Conservation (phyloP, 2,888 invertebrate species). For the Callyntrura sp. region DNA sequence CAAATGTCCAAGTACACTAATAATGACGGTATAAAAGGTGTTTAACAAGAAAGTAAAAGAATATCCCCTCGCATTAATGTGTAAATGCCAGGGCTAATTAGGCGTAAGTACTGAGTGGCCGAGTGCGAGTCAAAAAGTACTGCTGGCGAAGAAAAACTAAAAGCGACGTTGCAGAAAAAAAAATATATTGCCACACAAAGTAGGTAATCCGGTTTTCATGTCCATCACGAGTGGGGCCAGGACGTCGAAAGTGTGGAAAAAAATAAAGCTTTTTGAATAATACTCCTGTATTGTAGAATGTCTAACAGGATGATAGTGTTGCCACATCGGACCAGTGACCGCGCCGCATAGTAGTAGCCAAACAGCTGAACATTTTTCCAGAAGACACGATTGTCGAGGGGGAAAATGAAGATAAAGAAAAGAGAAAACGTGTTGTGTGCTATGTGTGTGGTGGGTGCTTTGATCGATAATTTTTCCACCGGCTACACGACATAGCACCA, state of each 20-base stretch:
- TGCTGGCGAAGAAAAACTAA: too few species aligned
- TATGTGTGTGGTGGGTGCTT: conserved; percentile 33
- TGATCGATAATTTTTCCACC: conserved; percentile 71
- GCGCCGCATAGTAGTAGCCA: neutral
- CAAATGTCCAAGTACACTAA: neutral
- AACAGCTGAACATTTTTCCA: neutral
- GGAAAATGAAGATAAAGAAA: neutral
- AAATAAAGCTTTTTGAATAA: too few species aligned
- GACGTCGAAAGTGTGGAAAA: too few species aligned
- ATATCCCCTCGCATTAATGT: too few species aligned
- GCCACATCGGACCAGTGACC: neutral
- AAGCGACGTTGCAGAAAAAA: neutral
- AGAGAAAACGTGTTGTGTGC: neutral
- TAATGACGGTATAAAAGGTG: neutral
- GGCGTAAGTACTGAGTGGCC: too few species aligned
- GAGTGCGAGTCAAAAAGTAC: too few species aligned
- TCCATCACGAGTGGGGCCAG: neutral
- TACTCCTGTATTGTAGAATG: too few species aligned
- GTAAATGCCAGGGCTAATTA: too few species aligned
- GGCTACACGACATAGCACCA: conserved; percentile 43
- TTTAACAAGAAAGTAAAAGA: neutral
- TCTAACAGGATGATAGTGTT: too few species aligned
- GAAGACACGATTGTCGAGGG: neutral
- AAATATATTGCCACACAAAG: neutral
- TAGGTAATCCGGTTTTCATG: neutral